Evolutionary conservation across 2,888 invertebrate species (phyloP).

Genomic region (Trichopria drosophilae): DNA sequence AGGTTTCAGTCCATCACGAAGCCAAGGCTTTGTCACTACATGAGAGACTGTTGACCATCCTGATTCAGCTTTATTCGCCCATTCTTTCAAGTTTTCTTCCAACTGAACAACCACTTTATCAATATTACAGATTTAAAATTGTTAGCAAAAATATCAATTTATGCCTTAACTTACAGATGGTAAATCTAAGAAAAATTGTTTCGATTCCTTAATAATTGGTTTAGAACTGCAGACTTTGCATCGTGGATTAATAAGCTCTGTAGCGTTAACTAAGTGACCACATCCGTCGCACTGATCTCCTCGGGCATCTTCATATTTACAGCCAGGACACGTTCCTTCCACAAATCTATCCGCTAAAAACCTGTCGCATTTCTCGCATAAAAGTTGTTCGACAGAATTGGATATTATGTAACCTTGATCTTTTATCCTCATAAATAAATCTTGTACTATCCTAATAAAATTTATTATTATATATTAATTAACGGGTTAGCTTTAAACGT

Average conservation of each 20-base stretch:
- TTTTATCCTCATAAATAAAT: slow-evolving; percentile 81
- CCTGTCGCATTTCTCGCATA: slow-evolving; percentile 85
- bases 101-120: slow-evolving; percentile 58
- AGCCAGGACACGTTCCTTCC: slow-evolving; percentile 93
- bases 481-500: no score
- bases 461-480: no score
- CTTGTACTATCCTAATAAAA: slow-evolving; percentile 80
- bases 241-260: slow-evolving; percentile 79
- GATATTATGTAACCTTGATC: slow-evolving; percentile 80
- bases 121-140: no score
- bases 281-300: slow-evolving; percentile 99
- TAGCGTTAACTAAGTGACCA: slow-evolving; percentile 92
- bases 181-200: slow-evolving; percentile 92
- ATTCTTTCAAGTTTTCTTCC: slow-evolving; percentile 73
- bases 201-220: slow-evolving; percentile 76
- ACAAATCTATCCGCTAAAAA: slow-evolving; percentile 88
- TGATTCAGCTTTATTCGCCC: slow-evolving; percentile 68
- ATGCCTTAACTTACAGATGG: slow-evolving; percentile 70
- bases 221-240: slow-evolving; percentile 80
- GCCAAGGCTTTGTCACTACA: slow-evolving; percentile 87
- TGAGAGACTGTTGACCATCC: slow-evolving; percentile 89
- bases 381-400: slow-evolving; percentile 87
- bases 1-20: slow-evolving; percentile 89
- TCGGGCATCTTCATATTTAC: slow-evolving; percentile 88
- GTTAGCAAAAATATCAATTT: no score